These are phyloP conservation scores for Scaptodrosophila latifasciaeformis DNA, from an alignment of 2,888 invertebrate species.

Conservation along the genomic window DNA sequence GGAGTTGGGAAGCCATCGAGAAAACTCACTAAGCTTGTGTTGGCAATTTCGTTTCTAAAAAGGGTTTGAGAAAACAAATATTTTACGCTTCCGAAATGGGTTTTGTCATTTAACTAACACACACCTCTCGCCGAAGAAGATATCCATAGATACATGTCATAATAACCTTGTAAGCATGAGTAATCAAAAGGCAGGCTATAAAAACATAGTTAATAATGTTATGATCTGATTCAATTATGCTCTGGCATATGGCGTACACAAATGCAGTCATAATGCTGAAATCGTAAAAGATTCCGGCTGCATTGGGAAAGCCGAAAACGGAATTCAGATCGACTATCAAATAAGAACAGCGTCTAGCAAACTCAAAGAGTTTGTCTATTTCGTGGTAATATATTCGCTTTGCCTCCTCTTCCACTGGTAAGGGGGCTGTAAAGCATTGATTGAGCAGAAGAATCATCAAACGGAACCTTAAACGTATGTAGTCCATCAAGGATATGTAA, in stretches of 20 bases:
- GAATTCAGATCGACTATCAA: constrained; percentile 55
- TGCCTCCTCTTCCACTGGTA: background rate
- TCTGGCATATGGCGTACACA: constrained; percentile 65
- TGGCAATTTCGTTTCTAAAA: constrained; percentile 55
- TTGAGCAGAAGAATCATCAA: constrained; percentile 49
- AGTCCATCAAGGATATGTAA: constrained; percentile 63
- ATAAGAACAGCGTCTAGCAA: constrained; percentile 44
- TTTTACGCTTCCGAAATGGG: background rate
- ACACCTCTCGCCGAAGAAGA: constrained; percentile 59
- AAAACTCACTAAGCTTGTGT: constrained; percentile 43
- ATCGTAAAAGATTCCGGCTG: constrained; percentile 60
- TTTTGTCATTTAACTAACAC: background rate
- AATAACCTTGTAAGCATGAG: constrained; percentile 59
- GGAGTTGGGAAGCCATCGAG: constrained; percentile 27
- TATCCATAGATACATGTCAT: constrained; percentile 58
- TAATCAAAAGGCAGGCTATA: constrained; percentile 49
- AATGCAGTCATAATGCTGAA: constrained; percentile 64
- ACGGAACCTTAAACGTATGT: constrained; percentile 64
- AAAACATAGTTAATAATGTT: constrained; percentile 45
- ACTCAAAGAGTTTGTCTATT: constrained; percentile 35
- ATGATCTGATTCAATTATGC: constrained; percentile 38
- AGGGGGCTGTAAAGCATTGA: constrained; percentile 29
- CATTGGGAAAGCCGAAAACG: constrained; percentile 44
- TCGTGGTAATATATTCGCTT: background rate
- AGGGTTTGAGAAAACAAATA: constrained; percentile 6